A percentile compares a stretch with the other conserved stretches of the same genome.
Evolutionary conservation across 2,113 vertebrate species (phyloP).

Genomic region (Pampusana beccarii): DNA sequence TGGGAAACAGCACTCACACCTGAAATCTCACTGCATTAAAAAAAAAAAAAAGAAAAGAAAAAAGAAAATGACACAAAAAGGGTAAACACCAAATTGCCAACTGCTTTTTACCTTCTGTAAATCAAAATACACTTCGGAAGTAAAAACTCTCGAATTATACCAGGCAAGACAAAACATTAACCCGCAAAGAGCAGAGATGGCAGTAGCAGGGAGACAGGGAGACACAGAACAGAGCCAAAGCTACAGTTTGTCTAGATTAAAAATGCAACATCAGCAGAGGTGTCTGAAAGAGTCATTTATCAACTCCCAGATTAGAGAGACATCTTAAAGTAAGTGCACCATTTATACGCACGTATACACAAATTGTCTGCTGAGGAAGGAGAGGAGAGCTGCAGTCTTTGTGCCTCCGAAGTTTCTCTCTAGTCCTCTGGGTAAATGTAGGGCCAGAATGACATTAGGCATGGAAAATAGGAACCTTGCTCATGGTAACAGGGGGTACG

Average conservation of each 20-base stretch:
- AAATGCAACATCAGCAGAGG: conserved; percentile 59
- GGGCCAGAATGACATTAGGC: conserved; percentile 14
- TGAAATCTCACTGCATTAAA: neutral
- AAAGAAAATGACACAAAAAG: neutral
- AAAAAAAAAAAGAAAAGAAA: too few relatives aligned
- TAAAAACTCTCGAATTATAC: conserved; percentile 32
- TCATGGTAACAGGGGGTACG: conserved; percentile 9
- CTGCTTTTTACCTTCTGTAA: conserved; percentile 40
- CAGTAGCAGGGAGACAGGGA: neutral
- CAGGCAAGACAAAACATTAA: conserved; percentile 30
- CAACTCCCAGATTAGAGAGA: conserved; percentile 43
- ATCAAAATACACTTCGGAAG: conserved; percentile 48
- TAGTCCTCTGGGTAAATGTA: conserved; percentile 9
- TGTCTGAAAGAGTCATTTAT: conserved; percentile 36
- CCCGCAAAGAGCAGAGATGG: neutral
- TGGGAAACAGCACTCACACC: neutral
- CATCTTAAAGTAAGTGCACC: conserved; percentile 42
- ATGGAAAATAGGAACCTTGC: conserved; percentile 34
- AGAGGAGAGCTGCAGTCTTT: neutral
- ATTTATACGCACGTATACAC: conserved; percentile 24
- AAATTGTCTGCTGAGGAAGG: neutral
- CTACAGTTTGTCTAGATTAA: conserved; percentile 44
- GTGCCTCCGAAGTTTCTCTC: neutral
- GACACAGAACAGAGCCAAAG: neutral
- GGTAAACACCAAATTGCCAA: conserved; percentile 44